Conservation (phyloP, 2,797 vertebrate genomes). For the Aplochiton taeniatus region DNA sequence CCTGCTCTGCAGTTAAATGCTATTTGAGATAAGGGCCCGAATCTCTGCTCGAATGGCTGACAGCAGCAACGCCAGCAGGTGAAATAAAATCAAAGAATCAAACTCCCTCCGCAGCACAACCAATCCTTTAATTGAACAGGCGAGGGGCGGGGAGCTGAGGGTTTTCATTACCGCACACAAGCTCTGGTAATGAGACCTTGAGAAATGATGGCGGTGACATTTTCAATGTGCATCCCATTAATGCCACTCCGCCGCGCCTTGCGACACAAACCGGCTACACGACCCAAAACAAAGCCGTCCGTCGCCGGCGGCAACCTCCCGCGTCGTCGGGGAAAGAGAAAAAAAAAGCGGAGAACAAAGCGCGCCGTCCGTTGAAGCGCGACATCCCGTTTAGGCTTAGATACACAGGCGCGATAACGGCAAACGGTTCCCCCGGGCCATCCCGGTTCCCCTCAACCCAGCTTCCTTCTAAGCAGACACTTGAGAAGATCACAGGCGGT, state of each 20-base stretch:
- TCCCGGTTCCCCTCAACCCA: too few species aligned
- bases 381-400: constrained; percentile 20
- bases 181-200: constrained; percentile 44
- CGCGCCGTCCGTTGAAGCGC: constrained; percentile 1
- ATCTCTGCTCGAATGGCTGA: constrained; percentile 8
- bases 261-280: constrained; percentile 33
- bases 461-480: constrained; percentile 26
- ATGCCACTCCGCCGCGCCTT: constrained; percentile 41
- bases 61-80: constrained; percentile 31
- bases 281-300: neutral
- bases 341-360: neutral
- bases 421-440: too few species aligned
- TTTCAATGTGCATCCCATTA: constrained; percentile 55
- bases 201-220: constrained; percentile 33
- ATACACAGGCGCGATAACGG: constrained; percentile 9
- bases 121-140: constrained; percentile 50
- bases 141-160: constrained; percentile 39
- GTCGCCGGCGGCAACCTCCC: neutral
- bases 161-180: constrained; percentile 47
- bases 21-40: constrained; percentile 39
- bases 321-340: too few species aligned
- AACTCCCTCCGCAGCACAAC: constrained; percentile 22
- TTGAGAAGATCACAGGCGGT: constrained; percentile 45
- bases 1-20: constrained; percentile 27
- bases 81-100: constrained; percentile 25